Evolutionary conservation across 1,140 invertebrate species (phyloP).

Genomic region (Venustaconcha ellipsiformis): DNA sequence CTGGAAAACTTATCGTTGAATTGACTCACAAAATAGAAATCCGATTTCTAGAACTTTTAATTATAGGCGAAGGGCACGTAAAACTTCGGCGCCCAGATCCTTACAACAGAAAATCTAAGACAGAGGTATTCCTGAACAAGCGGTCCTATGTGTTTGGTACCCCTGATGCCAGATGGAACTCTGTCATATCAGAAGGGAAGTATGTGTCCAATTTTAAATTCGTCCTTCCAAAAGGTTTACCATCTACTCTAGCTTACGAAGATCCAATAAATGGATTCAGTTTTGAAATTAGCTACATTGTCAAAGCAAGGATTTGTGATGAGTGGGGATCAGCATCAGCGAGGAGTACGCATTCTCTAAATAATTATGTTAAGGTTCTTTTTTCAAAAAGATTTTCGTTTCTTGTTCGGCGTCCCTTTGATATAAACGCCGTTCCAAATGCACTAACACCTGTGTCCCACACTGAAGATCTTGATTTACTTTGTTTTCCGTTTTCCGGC

Average conservation of each 20-base stretch:
- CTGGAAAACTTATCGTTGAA: constrained; percentile 56
- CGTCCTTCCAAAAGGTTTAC: constrained; percentile 49
- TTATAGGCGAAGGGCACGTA: constrained; percentile 47
- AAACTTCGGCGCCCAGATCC: constrained; percentile 33
- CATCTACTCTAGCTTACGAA: constrained; percentile 46
- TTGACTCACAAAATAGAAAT: constrained; percentile 47
- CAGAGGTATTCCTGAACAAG: constrained; percentile 56
- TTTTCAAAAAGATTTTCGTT: constrained; percentile 44
- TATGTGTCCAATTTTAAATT: constrained; percentile 61
- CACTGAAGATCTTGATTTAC: constrained; percentile 37
- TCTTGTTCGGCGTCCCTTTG: constrained; percentile 47
- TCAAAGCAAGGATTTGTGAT: constrained; percentile 56
- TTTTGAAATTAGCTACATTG: constrained; percentile 49
- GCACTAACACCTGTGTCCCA: constrained; percentile 41
- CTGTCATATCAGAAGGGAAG: constrained; percentile 55
- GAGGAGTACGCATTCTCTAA: constrained; percentile 43
- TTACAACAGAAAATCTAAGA: constrained; percentile 24
- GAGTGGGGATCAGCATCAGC: constrained; percentile 45
- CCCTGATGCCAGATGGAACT: constrained; percentile 44
- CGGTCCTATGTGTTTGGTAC: constrained; percentile 54
- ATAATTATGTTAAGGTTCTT: constrained; percentile 50
- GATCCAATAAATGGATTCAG: constrained; percentile 46
- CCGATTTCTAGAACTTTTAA: constrained; percentile 55
- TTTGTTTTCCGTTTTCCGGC: constrained; percentile 25
- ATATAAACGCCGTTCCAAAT: constrained; percentile 47